These are phyloP conservation scores for Tragelaphus buxtoni DNA, from an alignment of 2,113 vertebrate species.

Conservation along the genomic window DNA sequence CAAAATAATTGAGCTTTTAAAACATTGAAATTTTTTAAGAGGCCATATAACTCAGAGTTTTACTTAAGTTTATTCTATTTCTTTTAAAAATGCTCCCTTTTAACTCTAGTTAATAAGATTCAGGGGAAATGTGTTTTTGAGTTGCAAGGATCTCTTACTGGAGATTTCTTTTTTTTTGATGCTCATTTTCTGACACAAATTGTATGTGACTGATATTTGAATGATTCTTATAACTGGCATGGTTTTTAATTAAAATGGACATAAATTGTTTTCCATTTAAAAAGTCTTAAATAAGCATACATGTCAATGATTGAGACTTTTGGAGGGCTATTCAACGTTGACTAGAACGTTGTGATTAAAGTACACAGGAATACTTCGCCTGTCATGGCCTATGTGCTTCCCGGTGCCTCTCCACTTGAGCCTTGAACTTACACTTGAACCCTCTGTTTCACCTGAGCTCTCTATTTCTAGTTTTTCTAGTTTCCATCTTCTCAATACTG, in stretches of 20 bases:
- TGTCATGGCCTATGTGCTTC: not conserved
- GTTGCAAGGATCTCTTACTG: not conserved
- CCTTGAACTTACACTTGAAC: not conserved
- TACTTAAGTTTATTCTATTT: not conserved
- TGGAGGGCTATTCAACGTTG: not conserved
- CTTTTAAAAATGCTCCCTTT: not conserved
- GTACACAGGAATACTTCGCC: not conserved
- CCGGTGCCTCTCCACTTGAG: fast-evolving
- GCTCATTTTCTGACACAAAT: not conserved
- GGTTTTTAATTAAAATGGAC: not conserved
- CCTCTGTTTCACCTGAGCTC: not conserved
- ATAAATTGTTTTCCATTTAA: not conserved
- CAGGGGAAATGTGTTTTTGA: not conserved
- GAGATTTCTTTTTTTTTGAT: not conserved
- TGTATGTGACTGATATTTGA: not conserved
- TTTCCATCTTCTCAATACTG: not conserved
- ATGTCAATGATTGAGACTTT: not conserved
- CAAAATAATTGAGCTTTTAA: not conserved
- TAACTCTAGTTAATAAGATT: not conserved
- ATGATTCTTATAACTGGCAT: not conserved
- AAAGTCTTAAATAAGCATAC: not conserved
- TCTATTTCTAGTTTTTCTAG: not conserved
- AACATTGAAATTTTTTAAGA: not conserved
- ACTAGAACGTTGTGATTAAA: not conserved
- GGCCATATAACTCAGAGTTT: not conserved